phyloP scores from a whole-genome alignment of 2,113 vertebrate genomes.

The Anoura caudifer region DNA sequence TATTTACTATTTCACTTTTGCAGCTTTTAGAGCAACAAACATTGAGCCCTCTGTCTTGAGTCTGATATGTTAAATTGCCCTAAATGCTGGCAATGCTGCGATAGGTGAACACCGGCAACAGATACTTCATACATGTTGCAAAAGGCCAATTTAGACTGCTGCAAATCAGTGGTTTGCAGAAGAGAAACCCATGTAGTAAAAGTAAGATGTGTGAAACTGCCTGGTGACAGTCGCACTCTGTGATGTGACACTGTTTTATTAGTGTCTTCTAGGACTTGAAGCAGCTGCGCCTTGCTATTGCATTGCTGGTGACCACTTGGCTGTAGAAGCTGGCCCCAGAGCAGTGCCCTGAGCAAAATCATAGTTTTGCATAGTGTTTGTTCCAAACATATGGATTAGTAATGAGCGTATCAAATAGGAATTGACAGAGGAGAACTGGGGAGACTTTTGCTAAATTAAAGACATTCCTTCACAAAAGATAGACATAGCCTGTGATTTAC shows the following conservation, averaged over 20 bases:
- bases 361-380: not conserved
- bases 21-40: constrained; percentile 41
- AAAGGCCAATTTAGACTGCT: not conserved
- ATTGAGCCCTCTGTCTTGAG: not conserved
- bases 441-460: not conserved
- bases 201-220: not conserved
- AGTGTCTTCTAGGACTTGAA: not conserved
- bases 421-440: not conserved
- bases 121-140: not conserved
- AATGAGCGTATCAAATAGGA: not conserved
- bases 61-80: constrained; percentile 52
- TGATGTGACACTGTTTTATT: not conserved
- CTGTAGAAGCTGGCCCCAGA: not conserved
- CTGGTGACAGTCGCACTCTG: not conserved
- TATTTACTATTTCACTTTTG: constrained; percentile 57
- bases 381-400: not conserved
- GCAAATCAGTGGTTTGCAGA: constrained; percentile 27
- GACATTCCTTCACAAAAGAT: not conserved
- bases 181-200: not conserved
- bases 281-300: not conserved
- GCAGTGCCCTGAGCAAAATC: not conserved
- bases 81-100: constrained; percentile 25
- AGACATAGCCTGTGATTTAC: not conserved
- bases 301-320: not conserved
- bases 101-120: not conserved